These are phyloP conservation scores for Mesoclemmys tuberculata DNA, from an alignment of 2,113 vertebrate species.

Conservation along the genomic window DNA sequence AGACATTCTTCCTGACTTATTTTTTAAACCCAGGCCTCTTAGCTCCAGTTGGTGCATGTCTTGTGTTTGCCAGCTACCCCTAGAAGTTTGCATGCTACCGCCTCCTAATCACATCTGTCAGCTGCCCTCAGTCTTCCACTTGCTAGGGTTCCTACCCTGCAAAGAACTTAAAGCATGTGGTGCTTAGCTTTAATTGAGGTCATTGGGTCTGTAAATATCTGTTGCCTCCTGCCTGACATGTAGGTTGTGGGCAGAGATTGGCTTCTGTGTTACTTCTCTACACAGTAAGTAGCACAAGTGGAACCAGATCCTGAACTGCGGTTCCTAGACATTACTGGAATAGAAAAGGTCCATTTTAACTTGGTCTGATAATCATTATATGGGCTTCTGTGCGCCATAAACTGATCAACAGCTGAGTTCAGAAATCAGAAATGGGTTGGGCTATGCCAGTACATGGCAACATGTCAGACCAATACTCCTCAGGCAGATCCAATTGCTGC, in stretches of 20 bases:
- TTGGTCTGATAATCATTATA: not conserved
- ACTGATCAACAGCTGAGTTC: not conserved
- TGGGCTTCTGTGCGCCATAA: not conserved
- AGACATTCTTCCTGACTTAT: not conserved
- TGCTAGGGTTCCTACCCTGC: not conserved
- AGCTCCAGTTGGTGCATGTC: fast-evolving
- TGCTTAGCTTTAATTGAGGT: not conserved
- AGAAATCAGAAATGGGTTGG: not conserved
- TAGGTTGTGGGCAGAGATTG: not conserved
- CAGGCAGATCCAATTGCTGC: not conserved
- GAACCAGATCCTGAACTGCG: not conserved
- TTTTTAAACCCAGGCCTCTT: not conserved
- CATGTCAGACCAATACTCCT: not conserved
- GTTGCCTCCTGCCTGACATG: not conserved
- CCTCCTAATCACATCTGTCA: not conserved
- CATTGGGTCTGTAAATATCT: not conserved
- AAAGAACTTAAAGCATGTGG: not conserved
- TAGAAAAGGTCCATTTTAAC: not conserved
- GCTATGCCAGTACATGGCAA: not conserved
- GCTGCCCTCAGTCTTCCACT: not conserved
- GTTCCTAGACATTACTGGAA: not conserved
- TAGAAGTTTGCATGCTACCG: not conserved
- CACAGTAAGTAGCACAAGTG: not conserved
- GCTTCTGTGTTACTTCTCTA: not conserved
- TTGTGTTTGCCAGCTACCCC: not conserved